Evolutionary conservation across 2,888 invertebrate species (phyloP).

Genomic region (Pterobdella sp.): DNA sequence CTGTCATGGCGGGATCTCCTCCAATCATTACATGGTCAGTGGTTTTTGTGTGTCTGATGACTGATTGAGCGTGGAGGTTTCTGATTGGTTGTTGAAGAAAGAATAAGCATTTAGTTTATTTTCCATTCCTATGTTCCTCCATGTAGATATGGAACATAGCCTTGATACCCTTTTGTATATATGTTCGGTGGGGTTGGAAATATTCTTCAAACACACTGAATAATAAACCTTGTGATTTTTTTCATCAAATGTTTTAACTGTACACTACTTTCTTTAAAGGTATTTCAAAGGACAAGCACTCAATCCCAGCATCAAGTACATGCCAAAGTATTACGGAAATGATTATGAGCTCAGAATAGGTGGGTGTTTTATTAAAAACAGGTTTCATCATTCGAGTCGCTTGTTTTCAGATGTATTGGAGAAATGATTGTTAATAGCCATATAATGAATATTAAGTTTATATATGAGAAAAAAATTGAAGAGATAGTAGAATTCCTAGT

Average conservation of each 20-base stretch:
- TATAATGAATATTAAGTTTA: no score
- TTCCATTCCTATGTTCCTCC: no score
- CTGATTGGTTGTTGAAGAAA: not conserved
- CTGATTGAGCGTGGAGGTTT: not conserved
- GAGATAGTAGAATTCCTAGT: no score
- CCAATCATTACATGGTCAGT: constrained; percentile 83
- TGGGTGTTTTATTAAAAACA: not conserved
- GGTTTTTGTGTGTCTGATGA: not conserved
- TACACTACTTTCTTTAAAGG: constrained; percentile 38
- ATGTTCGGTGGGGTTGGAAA: no score
- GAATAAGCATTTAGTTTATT: no score
- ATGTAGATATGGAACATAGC: no score
- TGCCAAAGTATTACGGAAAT: constrained; percentile 92
- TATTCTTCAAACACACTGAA: not conserved
- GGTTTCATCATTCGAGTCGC: no score
- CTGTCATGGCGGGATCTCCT: constrained; percentile 82
- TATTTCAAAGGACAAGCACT: constrained; percentile 53
- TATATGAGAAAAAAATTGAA: no score
- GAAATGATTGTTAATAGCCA: no score
- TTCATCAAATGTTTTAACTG: not conserved
- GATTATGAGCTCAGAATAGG: constrained; percentile 93
- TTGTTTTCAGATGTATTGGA: no score
- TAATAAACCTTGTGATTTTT: no score
- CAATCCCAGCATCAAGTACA: constrained; percentile 93
- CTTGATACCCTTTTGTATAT: no score